Base-by-base conservation (phyloP, 2,797 vertebrate genomes). In the Artibeus lituratus region DNA sequence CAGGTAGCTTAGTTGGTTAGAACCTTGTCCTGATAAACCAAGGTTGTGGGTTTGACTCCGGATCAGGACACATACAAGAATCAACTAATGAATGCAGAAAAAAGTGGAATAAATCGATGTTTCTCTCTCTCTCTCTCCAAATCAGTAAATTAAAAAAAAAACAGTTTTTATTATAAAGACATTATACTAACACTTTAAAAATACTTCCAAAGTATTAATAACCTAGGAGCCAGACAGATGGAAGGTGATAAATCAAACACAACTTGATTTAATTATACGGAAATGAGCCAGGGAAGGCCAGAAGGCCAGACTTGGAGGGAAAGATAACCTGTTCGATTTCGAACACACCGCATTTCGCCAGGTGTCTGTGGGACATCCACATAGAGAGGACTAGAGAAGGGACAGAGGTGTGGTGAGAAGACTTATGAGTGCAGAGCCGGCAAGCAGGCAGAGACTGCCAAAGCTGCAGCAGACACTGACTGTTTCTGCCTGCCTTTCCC, bases 161-260 rank as follows among this genome's bases (percentile, higher is more conserved):
- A 7, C 22, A 69, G 3, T 14, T 87, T 44, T 93, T 72, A 42
- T 53, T 35, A n/a, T 21, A 51, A 84, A 51, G 55, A 83, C 26
- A 55, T 47, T 73, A 76, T 44, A 69, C 22, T 37, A 76, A 74
- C 42, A 76, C 55, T 57, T 49, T 49, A 49, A 74, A 59, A 83
- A 44, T 51, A 76, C 35, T 91, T 83, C 53, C 53, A 42, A 47
- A 72, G 47, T 55, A 29, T 74, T 49, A 82, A 35, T 81, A 73
- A 57, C 24, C 42, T 16, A 49, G n/a, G n/a, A 49, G 12, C 53
- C 77, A 70, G 59, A 22, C 1, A 14, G 62, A 62, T 55, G 53
- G 44, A 55, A 57, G 18, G 14, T n/a, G 7, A n/a, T 19, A 1
- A 73, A 47, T 73, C 47, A 53, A 53, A 14, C 47, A 67, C 8